Evolutionary conservation across 2,888 invertebrate genomes (phyloP).

Genomic region (Hirudinaria manillensis): DNA sequence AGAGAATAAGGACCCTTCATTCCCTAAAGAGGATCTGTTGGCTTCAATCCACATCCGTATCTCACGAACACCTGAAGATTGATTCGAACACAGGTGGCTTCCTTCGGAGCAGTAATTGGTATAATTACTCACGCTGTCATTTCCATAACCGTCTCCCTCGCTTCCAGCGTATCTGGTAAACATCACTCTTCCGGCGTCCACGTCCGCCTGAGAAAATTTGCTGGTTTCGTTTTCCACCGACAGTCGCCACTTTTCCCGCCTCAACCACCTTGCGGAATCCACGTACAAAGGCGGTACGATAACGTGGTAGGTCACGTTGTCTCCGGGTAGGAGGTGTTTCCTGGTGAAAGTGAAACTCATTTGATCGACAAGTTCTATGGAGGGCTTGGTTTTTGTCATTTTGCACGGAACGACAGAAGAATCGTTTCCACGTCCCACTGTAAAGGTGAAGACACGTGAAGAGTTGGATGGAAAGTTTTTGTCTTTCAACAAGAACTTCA

Average conservation of each 20-base stretch:
- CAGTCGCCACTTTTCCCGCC: not conserved
- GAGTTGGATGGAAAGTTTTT: not conserved
- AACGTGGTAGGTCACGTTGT: not conserved
- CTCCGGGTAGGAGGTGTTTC: not conserved
- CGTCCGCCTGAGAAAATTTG: not conserved
- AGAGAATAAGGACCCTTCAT: too few species aligned
- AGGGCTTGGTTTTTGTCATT: not conserved
- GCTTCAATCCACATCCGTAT: too few species aligned
- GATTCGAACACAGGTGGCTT: not conserved
- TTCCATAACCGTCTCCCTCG: constrained; percentile 11
- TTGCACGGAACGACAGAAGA: not conserved
- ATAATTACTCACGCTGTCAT: not conserved
- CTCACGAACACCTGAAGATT: not conserved
- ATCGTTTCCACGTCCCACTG: not conserved
- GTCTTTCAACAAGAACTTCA: not conserved
- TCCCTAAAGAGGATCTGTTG: too few species aligned
- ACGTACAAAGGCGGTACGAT: not conserved
- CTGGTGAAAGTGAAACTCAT: not conserved
- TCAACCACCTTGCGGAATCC: not conserved
- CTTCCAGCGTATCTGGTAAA: not conserved
- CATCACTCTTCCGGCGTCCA: not conserved
- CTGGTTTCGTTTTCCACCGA: not conserved
- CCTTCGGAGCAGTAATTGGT: too few species aligned
- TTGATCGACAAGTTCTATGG: not conserved
- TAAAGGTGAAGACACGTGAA: not conserved